Evolutionary conservation across 1,140 invertebrate species (phyloP).

Genomic region (Conus ventricosus): DNA sequence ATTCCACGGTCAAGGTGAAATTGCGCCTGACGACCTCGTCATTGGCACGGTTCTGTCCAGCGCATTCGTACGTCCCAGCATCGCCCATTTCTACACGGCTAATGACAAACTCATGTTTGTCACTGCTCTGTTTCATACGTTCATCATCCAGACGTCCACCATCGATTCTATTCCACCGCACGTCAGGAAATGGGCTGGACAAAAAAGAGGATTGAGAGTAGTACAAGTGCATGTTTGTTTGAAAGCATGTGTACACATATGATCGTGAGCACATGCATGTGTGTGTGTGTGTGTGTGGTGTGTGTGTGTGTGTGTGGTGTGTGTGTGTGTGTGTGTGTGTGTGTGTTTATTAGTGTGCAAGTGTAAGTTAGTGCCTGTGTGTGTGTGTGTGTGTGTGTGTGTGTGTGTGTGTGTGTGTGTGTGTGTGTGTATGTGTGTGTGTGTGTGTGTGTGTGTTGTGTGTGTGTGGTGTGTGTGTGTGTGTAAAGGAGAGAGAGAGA

Average conservation of each 20-base stretch:
- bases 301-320: neutral
- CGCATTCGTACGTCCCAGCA: slow-evolving; percentile 62
- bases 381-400: neutral
- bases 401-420: neutral
- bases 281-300: neutral
- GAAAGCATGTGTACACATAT: neutral
- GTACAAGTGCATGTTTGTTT: neutral
- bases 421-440: too few species aligned
- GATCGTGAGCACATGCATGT: neutral
- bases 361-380: too few species aligned
- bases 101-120: slow-evolving; percentile 59
- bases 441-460: too few species aligned
- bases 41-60: slow-evolving; percentile 51
- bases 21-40: slow-evolving; percentile 14
- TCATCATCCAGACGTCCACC: slow-evolving; percentile 24
- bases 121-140: slow-evolving; percentile 30
- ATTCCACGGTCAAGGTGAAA: slow-evolving; percentile 53
- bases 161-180: slow-evolving; percentile 49
- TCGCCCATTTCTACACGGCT: slow-evolving; percentile 62
- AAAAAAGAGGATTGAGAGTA: neutral
- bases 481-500: too few species aligned
- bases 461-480: too few species aligned
- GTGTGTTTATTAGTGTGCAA: too few species aligned
- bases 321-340: too few species aligned
- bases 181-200: slow-evolving; percentile 53